phyloP scores from a whole-genome alignment of 2,797 vertebrate genomes.

The Caiman crocodilus region DNA sequence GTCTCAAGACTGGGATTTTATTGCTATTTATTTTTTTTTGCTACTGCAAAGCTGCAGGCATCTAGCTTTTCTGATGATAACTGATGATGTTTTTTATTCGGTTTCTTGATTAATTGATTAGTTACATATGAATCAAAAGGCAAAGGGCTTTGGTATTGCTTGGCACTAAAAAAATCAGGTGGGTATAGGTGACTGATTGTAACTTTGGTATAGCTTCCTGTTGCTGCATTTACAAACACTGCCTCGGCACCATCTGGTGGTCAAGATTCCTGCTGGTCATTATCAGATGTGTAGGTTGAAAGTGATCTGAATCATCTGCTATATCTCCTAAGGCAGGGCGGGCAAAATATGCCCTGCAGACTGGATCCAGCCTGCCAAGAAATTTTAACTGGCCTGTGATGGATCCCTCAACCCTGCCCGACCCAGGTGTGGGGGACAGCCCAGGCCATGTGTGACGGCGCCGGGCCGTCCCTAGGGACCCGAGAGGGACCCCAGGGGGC shows the following conservation, averaged over 20 bases:
- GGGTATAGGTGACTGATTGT: background rate
- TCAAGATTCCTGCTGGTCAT: background rate
- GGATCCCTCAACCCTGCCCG: too few species aligned
- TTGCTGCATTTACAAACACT: background rate
- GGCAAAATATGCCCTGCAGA: too few species aligned
- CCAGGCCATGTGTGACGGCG: too few species aligned
- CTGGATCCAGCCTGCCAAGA: too few species aligned
- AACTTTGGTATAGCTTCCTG: background rate
- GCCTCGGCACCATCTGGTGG: background rate
- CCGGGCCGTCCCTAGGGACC: too few species aligned
- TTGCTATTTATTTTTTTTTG: background rate
- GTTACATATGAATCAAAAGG: background rate
- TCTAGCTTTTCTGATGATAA: background rate
- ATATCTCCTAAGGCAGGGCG: too few species aligned
- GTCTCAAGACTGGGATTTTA: background rate
- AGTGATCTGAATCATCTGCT: background rate
- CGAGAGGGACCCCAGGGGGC: too few species aligned
- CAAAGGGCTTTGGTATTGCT: too few species aligned
- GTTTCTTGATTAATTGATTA: too few species aligned
- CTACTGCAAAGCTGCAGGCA: background rate
- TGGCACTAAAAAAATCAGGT: background rate
- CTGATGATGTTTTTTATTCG: too few species aligned
- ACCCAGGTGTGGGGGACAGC: too few species aligned
- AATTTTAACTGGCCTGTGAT: too few species aligned
- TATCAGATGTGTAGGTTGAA: background rate